These are phyloP conservation scores for Silvanus unidentatus DNA, from an alignment of 2,888 invertebrate genomes.

Conservation along the genomic window DNA sequence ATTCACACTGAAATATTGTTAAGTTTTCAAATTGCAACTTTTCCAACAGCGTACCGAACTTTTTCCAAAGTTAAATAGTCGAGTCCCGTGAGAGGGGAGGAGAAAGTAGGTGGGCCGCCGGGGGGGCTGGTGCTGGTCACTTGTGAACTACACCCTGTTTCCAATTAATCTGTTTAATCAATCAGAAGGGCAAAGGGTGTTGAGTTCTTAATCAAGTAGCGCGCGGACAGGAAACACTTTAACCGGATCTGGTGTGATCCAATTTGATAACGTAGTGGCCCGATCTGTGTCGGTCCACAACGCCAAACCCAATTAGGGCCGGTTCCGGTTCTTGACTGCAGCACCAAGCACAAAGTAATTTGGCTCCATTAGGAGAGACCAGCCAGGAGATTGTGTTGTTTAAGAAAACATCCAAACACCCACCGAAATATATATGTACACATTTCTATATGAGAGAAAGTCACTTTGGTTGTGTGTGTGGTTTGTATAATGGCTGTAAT, in stretches of 20 bases:
- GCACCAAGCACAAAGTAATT: slow-evolving; percentile 33
- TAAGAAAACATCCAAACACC: slow-evolving; percentile 34
- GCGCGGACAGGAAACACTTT: slow-evolving; percentile 20
- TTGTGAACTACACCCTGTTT: slow-evolving; percentile 8
- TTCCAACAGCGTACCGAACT: too few species aligned
- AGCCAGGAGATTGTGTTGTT: slow-evolving; percentile 39
- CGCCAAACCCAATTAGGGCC: slow-evolving; percentile 39
- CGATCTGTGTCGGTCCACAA: slow-evolving; percentile 28
- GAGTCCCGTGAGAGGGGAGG: neutral
- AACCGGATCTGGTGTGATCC: slow-evolving; percentile 18
- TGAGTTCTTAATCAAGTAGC: slow-evolving; percentile 19
- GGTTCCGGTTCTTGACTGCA: slow-evolving; percentile 35
- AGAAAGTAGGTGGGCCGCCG: slow-evolving; percentile 8
- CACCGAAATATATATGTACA: neutral
- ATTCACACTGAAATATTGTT: too few species aligned
- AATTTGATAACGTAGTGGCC: slow-evolving; percentile 18
- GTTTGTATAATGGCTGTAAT: neutral
- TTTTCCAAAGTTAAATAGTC: too few species aligned
- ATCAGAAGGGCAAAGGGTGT: slow-evolving; percentile 18
- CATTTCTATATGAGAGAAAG: neutral
- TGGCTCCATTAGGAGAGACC: slow-evolving; percentile 37
- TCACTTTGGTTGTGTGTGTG: neutral
- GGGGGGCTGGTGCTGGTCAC: too few species aligned
- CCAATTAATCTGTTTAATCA: slow-evolving; percentile 21
- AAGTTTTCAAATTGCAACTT: too few species aligned